Evolutionary conservation across 2,797 vertebrate genomes (phyloP).

Genomic region (Euphonia xanthogaster): DNA sequence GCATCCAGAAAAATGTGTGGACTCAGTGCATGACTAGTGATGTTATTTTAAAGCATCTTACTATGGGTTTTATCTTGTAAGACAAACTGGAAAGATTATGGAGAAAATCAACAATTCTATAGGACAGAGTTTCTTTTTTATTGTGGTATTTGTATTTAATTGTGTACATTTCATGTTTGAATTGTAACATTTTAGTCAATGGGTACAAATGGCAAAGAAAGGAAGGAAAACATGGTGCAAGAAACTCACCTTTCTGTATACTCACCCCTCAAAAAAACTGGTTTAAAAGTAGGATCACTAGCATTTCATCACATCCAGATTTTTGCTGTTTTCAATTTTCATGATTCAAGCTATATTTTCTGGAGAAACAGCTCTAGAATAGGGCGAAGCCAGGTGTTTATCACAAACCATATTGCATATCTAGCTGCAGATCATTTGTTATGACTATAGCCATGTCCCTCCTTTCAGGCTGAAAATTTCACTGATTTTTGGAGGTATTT

Average conservation of each 20-base stretch:
- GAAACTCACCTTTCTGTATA: neutral
- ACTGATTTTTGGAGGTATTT: neutral
- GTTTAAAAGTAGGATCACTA: neutral
- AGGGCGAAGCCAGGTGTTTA: neutral
- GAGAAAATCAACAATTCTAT: neutral
- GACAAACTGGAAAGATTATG: neutral
- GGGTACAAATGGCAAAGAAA: neutral
- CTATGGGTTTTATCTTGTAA: neutral
- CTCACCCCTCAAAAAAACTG: neutral
- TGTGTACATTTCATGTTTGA: neutral
- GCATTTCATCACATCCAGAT: neutral
- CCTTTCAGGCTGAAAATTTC: neutral
- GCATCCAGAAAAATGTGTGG: neutral
- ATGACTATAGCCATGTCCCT: rapidly evolving
- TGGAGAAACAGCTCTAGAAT: neutral
- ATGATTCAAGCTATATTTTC: neutral
- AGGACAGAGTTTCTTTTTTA: neutral
- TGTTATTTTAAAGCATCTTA: neutral
- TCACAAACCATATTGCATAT: neutral
- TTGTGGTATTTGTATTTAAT: neutral
- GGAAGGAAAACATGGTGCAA: neutral
- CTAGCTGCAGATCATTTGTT: neutral
- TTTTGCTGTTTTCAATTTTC: neutral
- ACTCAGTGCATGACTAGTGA: neutral
- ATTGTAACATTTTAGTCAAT: neutral